Evolutionary conservation across 1,140 invertebrate genomes (phyloP).

Genomic region (Nymphalis io): DNA sequence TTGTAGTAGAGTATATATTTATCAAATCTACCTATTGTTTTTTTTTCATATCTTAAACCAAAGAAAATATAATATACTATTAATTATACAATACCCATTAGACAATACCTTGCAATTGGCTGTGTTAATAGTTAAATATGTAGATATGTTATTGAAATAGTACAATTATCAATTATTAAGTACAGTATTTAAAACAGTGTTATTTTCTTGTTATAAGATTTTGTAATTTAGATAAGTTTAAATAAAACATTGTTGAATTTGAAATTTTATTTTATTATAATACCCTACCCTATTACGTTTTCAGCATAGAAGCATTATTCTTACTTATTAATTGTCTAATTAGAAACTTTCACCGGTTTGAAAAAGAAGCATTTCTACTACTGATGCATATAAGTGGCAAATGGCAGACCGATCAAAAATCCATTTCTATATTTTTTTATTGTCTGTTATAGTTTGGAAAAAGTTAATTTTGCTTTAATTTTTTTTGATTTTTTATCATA

Average conservation of each 20-base stretch:
- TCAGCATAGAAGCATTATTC: no score
- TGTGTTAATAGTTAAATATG: constrained; percentile 1
- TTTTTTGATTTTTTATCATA: no score
- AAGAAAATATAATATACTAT: neutral
- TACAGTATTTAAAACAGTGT: constrained; percentile 1
- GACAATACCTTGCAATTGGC: neutral
- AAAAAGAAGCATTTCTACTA: no score
- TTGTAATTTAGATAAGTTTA: neutral
- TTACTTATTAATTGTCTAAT: no score
- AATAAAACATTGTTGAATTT: constrained; percentile 10
- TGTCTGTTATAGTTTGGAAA: no score
- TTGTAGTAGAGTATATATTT: neutral
- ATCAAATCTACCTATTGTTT: neutral
- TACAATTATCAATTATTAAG: neutral
- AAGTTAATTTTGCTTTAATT: no score
- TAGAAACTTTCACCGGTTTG: no score
- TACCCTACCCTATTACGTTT: neutral
- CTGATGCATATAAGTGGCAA: no score
- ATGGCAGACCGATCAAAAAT: no score
- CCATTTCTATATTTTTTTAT: no score
- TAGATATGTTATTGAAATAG: neutral
- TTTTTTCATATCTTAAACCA: no score
- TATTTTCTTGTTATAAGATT: neutral
- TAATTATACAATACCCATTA: neutral
- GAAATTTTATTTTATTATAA: neutral